Conservation (phyloP, 1,140 invertebrate species). For the Aporrectodea caliginosa region DNA sequence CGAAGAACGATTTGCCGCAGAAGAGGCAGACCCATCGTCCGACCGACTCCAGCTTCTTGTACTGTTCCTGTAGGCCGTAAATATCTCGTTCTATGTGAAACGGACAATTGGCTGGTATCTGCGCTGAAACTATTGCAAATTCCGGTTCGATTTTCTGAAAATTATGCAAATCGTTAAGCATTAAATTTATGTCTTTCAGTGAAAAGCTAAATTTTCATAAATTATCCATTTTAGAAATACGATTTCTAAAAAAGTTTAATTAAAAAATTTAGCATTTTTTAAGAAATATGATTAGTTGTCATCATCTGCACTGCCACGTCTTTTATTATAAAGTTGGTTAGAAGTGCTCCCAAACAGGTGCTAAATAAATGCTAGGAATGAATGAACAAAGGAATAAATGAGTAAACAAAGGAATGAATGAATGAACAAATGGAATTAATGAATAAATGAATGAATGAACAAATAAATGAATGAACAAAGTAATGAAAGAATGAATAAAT, state of each 20-base stretch:
- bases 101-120: slow-evolving; percentile 79
- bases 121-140: slow-evolving; percentile 51
- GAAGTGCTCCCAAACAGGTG: too few relatives aligned
- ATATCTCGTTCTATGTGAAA: slow-evolving; percentile 82
- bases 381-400: not conserved
- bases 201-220: not conserved
- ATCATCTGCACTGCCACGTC: not conserved
- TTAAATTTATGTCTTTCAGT: not conserved
- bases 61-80: slow-evolving; percentile 72
- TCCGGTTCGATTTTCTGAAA: not conserved
- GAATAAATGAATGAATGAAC: not conserved
- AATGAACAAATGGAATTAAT: not conserved
- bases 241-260: not conserved
- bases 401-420: not conserved
- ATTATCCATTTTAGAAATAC: not conserved
- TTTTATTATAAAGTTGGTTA: too few relatives aligned
- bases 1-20: slow-evolving; percentile 87
- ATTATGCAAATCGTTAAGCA: not conserved
- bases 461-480: not conserved
- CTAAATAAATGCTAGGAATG: too few relatives aligned
- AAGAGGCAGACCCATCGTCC: slow-evolving; percentile 85
- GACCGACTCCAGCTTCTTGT: slow-evolving; percentile 54
- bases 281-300: not conserved
- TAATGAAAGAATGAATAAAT: not conserved
- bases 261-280: not conserved